Conservation (phyloP, 2,888 invertebrate species). For the Heteromurus nitidus region DNA sequence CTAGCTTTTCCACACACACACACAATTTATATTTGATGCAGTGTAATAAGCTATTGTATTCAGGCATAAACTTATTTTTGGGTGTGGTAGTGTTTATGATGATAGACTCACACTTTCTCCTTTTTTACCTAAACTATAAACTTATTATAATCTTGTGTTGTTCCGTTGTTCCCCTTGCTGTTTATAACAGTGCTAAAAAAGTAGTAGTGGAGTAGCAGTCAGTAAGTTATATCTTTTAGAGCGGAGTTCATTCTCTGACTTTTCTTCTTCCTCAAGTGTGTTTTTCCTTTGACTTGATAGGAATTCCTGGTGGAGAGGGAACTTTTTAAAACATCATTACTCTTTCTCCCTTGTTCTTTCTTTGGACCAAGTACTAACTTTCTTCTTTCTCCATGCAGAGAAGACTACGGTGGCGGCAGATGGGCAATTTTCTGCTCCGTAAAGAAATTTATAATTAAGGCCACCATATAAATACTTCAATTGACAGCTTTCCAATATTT, state of each 20-base stretch:
- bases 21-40: too few relatives aligned
- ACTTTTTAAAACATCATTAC: background rate
- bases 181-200: background rate
- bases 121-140: conserved; percentile 1
- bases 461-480: conserved; percentile 3
- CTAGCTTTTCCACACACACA: too few relatives aligned
- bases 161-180: background rate
- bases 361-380: too few relatives aligned
- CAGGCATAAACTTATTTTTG: too few relatives aligned
- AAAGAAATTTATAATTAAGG: conserved; percentile 3
- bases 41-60: too few relatives aligned
- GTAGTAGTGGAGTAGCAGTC: too few relatives aligned
- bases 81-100: conserved; percentile 6
- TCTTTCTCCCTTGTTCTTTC: too few relatives aligned
- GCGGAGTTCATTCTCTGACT: background rate
- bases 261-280: background rate
- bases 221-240: too few relatives aligned
- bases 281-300: conserved; percentile 6
- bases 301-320: background rate
- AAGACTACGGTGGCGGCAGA: background rate
- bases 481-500: conserved; percentile 6
- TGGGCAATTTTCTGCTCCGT: background rate
- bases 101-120: background rate
- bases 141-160: background rate
- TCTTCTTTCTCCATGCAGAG: background rate